phyloP scores from a whole-genome alignment of 2,888 invertebrate species.

The Spodoptera littoralis region DNA sequence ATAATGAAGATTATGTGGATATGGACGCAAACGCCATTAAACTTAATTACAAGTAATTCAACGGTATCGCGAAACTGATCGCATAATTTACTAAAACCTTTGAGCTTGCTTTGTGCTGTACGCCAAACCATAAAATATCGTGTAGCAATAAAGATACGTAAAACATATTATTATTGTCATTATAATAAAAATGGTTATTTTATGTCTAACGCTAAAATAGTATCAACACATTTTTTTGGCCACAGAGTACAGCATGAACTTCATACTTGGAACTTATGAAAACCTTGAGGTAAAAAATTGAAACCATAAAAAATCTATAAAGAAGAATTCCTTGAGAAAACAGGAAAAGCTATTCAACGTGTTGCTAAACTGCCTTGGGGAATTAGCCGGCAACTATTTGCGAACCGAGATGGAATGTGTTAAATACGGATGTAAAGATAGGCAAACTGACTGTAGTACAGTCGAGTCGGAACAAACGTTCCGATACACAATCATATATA shows the following conservation, averaged over 20 bases:
- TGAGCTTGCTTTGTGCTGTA: slow-evolving; percentile 7
- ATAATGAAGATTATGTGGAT: slow-evolving; percentile 12
- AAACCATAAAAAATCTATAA: slow-evolving; percentile 31
- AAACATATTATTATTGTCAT: background rate
- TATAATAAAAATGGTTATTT: background rate
- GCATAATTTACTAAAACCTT: slow-evolving; percentile 35
- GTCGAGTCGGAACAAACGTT: no score
- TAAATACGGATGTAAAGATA: slow-evolving; percentile 1
- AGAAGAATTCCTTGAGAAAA: slow-evolving; percentile 41
- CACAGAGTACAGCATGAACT: slow-evolving; percentile 9
- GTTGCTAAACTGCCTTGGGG: slow-evolving; percentile 11
- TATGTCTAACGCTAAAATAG: background rate
- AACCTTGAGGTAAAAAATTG: slow-evolving; percentile 34
- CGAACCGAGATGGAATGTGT: slow-evolving; percentile 20
- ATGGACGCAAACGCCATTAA: slow-evolving; percentile 16
- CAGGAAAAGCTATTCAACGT: slow-evolving; percentile 26
- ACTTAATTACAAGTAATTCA: slow-evolving; percentile 24
- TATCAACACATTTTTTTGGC: background rate
- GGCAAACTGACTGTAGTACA: background rate
- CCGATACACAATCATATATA: background rate
- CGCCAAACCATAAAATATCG: background rate
- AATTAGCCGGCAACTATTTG: slow-evolving; percentile 24
- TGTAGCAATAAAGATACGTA: slow-evolving; percentile 5
- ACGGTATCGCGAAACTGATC: slow-evolving; percentile 24
- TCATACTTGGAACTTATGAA: slow-evolving; percentile 4